Percentiles rank a stretch among this genome's conserved stretches.
Conservation (phyloP, 1,140 invertebrate genomes). For the Lasioglossum baleicum region DNA sequence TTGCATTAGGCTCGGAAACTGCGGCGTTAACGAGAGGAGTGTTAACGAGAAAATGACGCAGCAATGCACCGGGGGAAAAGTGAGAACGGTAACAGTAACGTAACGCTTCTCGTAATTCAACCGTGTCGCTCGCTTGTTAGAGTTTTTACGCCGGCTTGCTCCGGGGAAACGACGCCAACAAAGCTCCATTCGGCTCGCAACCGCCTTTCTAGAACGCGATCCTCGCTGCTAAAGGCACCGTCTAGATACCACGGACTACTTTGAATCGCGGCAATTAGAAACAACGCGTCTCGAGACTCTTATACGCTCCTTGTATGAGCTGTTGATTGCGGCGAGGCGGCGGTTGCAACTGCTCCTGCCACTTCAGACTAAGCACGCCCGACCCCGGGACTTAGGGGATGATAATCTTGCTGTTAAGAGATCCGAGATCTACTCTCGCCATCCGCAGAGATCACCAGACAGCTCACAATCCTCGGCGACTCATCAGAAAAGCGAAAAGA, state of each 20-base stretch:
- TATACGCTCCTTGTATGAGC: neutral
- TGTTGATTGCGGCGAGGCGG: neutral
- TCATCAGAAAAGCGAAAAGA: no score
- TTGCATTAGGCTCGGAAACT: conserved; percentile 15
- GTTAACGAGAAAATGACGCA: conserved; percentile 24
- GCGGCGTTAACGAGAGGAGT: conserved; percentile 25
- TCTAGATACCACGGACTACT: neutral
- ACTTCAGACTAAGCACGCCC: no score
- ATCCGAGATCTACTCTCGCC: no score
- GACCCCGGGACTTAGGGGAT: no score
- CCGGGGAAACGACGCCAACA: conserved; percentile 8
- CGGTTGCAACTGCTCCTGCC: no score
- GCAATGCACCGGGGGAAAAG: conserved; percentile 13
- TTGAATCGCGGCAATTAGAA: conserved; percentile 15
- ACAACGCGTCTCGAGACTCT: neutral
- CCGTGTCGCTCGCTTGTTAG: conserved; percentile 30
- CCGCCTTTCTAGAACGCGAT: conserved; percentile 13
- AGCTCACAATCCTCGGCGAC: no score
- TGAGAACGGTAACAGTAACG: conserved; percentile 27
- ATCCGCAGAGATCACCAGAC: no score
- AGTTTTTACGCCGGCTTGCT: conserved; percentile 5
- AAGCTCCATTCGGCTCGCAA: neutral
- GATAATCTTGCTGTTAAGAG: no score
- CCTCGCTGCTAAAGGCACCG: neutral
- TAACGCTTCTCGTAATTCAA: conserved; percentile 26